Base-by-base conservation (phyloP, 2,888 invertebrate species). In the Nomada flava region DNA sequence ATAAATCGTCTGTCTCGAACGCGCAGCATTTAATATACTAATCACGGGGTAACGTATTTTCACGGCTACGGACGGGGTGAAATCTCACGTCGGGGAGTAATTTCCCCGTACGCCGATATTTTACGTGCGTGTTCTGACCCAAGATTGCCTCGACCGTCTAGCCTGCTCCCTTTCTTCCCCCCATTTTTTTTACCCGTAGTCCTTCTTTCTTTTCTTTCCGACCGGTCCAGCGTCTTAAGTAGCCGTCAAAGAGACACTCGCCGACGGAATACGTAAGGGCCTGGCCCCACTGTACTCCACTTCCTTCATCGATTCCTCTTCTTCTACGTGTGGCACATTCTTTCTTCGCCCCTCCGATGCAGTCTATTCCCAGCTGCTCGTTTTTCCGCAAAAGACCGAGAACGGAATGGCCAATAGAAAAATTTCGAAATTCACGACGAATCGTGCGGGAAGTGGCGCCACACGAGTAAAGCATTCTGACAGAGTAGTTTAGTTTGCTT, bases 61-160 rank as follows among this genome's bases (percentile, higher is more conserved):
- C 86, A 83, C 73, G 69, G 65, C 69, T 79, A 1, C n/a, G 15
- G 52, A 29, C n/a, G 69, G 71, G 83, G 89, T 86, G 84, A 90
- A 92, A 92, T 92, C 91, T 91, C 90, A 91, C 91, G 90, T 90
- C 89, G 86, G 91, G 91, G 91, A 91, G 91, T 91, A 92, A 92
- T 92, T 92, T 92, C 91, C 91, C 91, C 90, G 88, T 90, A 83
- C 91, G 89, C 91, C 90, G 89, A 92, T 92, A 92, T 92, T 92
- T 92, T 91, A 92, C 90, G 92, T 91, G 90, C 91, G 91, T 91
- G 92, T 91, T 90, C 85, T 82, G 88, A 86, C 86, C 89, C 86
- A 90, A 91, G 91, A 92, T 92, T 92, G 92, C 89, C 90, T 89
- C 82, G 70, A 68, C 76, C 11, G 70, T 76, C 80, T 76, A 71